Conservation (phyloP, 2,888 invertebrate species). For the Latheticus oryzae region DNA sequence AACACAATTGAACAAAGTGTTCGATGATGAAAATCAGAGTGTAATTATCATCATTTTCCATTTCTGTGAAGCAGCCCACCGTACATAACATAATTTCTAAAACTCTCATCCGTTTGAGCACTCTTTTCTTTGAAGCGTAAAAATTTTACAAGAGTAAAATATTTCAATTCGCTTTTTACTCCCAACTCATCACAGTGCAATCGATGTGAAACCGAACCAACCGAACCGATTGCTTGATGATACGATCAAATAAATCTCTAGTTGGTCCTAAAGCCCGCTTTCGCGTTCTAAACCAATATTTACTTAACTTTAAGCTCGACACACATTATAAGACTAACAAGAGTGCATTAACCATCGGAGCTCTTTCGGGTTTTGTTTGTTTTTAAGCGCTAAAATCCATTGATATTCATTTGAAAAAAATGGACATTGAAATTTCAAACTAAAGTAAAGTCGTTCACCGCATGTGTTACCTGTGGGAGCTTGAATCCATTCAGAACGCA, state of each 20-base stretch:
- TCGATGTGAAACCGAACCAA: too few species aligned
- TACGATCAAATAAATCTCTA: constrained; percentile 25
- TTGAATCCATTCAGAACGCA: constrained; percentile 52
- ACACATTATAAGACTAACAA: constrained; percentile 39
- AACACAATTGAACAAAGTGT: too few species aligned
- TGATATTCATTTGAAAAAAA: too few species aligned
- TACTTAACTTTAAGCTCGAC: constrained; percentile 38
- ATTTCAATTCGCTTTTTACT: constrained; percentile 11
- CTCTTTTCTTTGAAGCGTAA: constrained; percentile 17
- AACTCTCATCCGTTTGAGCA: constrained; percentile 12
- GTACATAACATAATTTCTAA: too few species aligned
- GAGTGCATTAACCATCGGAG: constrained; percentile 36
- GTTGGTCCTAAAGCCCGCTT: constrained; percentile 21
- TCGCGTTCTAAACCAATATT: constrained; percentile 35
- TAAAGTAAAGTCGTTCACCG: constrained; percentile 51
- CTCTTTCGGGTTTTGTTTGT: constrained; percentile 30
- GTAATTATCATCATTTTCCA: constrained; percentile 4
- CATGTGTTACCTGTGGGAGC: constrained; percentile 55
- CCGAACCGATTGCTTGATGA: constrained; percentile 25
- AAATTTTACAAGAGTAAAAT: constrained; percentile 5
- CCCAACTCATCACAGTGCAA: constrained; percentile 5
- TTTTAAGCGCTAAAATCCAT: constrained; percentile 17
- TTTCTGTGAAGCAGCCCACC: constrained; percentile 13
- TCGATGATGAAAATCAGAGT: constrained; percentile 12
- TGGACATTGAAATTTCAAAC: too few species aligned